phyloP scores from a whole-genome alignment of 2,797 vertebrate genomes.

The Pseudotriccus pelzelni region DNA sequence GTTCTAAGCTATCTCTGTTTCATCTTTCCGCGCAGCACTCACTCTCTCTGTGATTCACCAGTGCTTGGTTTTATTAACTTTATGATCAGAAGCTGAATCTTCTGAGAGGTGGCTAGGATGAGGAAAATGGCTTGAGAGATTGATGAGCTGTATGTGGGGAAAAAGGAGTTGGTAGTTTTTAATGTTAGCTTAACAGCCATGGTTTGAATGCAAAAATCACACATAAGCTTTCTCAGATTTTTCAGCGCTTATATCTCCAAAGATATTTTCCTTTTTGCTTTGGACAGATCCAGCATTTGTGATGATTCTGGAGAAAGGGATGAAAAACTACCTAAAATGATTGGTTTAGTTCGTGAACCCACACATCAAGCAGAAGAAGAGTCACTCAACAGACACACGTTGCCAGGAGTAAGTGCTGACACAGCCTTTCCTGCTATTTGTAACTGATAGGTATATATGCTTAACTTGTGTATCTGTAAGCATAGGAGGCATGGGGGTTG shows the following conservation, averaged over 20 bases:
- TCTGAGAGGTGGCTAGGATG: background rate
- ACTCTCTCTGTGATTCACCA: background rate
- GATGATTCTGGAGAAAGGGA: constrained; percentile 74
- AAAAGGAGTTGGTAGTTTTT: background rate
- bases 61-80: background rate
- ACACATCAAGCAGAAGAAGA: constrained; percentile 57
- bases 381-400: constrained; percentile 17
- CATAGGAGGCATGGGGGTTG: background rate
- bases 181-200: background rate
- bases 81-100: background rate
- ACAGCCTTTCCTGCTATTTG: background rate
- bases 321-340: constrained; percentile 67
- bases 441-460: background rate
- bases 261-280: background rate
- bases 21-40: background rate
- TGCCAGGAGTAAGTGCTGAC: constrained; percentile 69
- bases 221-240: background rate
- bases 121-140: background rate
- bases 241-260: background rate
- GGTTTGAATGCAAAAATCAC: background rate
- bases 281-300: constrained; percentile 65
- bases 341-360: constrained; percentile 60
- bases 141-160: background rate
- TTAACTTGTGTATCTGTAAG: background rate
- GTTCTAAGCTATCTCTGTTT: background rate